Evolutionary conservation across 2,888 invertebrate species (phyloP), one percentile per base, ranked within the genome.

Genomic region (Oscheius onirici): DNA sequence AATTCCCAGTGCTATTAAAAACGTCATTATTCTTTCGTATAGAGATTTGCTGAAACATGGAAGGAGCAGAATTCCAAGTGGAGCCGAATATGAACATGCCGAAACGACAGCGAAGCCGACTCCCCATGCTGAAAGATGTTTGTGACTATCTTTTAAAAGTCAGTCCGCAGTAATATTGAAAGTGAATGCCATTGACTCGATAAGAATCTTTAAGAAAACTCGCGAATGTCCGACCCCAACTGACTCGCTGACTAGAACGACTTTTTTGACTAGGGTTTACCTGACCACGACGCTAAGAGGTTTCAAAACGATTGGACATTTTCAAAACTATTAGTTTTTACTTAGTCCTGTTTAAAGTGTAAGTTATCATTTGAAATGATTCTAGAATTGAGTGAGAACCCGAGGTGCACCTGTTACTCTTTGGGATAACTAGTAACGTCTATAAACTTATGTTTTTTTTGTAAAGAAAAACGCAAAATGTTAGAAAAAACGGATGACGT

Each of bases 31-130:
- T 34, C 84, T 43, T 24, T 85, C 84, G 77, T 85, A 85, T 24
- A 84, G 66, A 1, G 78, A 71, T 65, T 81, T 81, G 57, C 71
- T 77, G 41, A 84, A 65, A 60, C 82, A 81, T 8, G 85, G 85
- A 0, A 85, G 75, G 3, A 85, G 72, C 1, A 84, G 74, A 44
- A 85, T 84, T n/a, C 83, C 85, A 8, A 84, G 69, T 0, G 86
- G 86, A 44, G 85, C 83, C 22, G 82, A 79, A 66, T 83, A 82
- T 13, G 79, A 77, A 58, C 84, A 82, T 17, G 76, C 81, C 15
- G 84, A 82, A n/a, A 85, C 75, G n/a, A 86, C 80, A n/a, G 79
- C 72, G 43, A 86, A 73, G n/a, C 86, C 86, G 49, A 83, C 72
- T 54, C 80, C 80, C 84, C 84, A 85, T 17, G 84, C 86, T 86